Evolutionary conservation across 1,140 invertebrate species (phyloP).

Genomic region (Drosophila subobscura): DNA sequence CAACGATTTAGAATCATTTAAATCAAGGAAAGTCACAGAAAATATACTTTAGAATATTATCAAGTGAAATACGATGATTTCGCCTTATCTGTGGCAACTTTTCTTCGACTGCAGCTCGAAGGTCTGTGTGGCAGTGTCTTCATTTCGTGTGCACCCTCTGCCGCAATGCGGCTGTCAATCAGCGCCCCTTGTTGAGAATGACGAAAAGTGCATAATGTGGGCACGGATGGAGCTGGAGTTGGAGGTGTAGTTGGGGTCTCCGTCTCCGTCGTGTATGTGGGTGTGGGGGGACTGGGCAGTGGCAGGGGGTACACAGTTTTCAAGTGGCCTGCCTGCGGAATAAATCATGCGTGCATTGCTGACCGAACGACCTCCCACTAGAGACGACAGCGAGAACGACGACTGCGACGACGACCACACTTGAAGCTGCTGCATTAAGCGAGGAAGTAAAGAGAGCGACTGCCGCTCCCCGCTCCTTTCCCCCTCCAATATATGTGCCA

Average conservation of each 20-base stretch:
- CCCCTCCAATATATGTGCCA: no score
- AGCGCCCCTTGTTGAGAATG: slow-evolving; percentile 67
- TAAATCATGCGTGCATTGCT: slow-evolving; percentile 46
- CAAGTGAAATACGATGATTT: no score
- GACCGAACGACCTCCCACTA: slow-evolving; percentile 69
- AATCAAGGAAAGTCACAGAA: no score
- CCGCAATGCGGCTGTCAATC: slow-evolving; percentile 65
- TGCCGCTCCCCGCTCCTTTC: background rate
- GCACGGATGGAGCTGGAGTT: slow-evolving; percentile 4
- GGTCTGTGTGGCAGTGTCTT: slow-evolving; percentile 33
- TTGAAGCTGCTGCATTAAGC: slow-evolving; percentile 53
- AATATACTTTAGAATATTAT: no score
- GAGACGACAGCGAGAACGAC: slow-evolving; percentile 17
- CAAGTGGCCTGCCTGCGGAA: slow-evolving; percentile 47
- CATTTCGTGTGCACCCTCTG: slow-evolving; percentile 37
- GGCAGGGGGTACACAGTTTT: slow-evolving; percentile 5
- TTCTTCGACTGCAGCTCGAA: slow-evolving; percentile 12
- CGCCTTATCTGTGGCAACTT: background rate
- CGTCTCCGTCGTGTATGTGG: no score
- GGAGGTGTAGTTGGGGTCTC: background rate
- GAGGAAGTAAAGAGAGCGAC: slow-evolving; percentile 32
- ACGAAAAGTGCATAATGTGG: slow-evolving; percentile 63
- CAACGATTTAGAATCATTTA: slow-evolving; percentile 1
- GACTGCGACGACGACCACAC: slow-evolving; percentile 54
- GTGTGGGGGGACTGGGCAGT: background rate